A percentile compares a stretch with the other conserved stretches of the same genome.
phyloP scores from a whole-genome alignment of 1,140 invertebrate genomes.

The Brachionus sp. region DNA sequence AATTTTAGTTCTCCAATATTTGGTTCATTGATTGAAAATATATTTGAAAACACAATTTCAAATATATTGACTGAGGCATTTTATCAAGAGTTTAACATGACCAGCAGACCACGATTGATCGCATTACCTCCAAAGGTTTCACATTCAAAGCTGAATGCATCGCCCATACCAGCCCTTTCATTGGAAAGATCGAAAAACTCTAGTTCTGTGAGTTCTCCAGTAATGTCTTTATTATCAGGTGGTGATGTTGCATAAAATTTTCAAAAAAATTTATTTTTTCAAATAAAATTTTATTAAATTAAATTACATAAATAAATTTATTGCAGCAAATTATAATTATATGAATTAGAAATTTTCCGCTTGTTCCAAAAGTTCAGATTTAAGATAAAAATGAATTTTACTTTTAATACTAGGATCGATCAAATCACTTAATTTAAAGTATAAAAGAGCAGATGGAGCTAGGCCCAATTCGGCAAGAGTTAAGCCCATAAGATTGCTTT shows the following conservation, averaged over 20 bases:
- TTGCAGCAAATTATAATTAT: neutral
- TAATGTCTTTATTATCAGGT: neutral
- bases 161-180: neutral
- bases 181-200: neutral
- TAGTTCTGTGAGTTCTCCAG: neutral
- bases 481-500: conserved; percentile 51
- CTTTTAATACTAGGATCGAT: neutral
- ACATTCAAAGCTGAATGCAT: conserved; percentile 1
- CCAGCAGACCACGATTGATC: conserved; percentile 56
- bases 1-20: conserved; percentile 52
- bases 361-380: neutral
- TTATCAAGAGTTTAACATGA: conserved; percentile 57
- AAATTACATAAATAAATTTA: neutral
- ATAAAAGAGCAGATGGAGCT: conserved; percentile 53
- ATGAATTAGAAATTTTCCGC: neutral
- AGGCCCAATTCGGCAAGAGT: conserved; percentile 55
- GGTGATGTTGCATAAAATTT: neutral
- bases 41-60: conserved; percentile 57
- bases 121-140: conserved; percentile 52
- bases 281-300: neutral
- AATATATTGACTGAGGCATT: conserved; percentile 57
- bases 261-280: neutral
- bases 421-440: conserved; percentile 10
- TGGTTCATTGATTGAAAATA: conserved; percentile 52
- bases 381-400: neutral